phyloP scores from a whole-genome alignment of 1,140 invertebrate genomes.

The Zaprionus inermis region DNA sequence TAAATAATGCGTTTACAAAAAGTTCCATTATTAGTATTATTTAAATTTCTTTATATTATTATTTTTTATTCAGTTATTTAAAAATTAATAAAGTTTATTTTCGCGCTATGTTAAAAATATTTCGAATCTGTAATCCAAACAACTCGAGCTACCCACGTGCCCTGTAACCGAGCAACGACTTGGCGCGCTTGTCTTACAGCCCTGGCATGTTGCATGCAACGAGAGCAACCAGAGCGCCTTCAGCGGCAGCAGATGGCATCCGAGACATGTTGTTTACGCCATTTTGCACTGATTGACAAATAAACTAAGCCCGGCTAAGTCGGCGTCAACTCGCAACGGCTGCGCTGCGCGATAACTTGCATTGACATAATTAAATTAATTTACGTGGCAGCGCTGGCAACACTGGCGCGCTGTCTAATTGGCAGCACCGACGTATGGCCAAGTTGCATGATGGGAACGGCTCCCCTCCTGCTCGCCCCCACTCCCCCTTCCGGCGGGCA shows the following conservation, averaged over 20 bases:
- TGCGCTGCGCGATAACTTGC: slow-evolving; percentile 73
- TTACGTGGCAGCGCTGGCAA: slow-evolving; percentile 68
- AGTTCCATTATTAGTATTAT: too few species aligned
- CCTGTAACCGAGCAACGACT: slow-evolving; percentile 13
- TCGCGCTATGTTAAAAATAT: neutral
- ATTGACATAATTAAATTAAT: slow-evolving; percentile 83
- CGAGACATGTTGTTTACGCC: slow-evolving; percentile 74
- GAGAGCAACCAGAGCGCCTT: slow-evolving; percentile 28
- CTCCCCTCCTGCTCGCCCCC: too few species aligned
- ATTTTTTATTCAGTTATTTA: neutral
- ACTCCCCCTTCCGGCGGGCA: neutral
- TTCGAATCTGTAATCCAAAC: neutral
- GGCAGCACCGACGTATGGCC: slow-evolving; percentile 76
- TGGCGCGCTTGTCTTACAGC: slow-evolving; percentile 33
- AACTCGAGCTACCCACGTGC: neutral
- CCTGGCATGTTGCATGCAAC: slow-evolving; percentile 64
- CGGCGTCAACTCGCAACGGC: slow-evolving; percentile 32
- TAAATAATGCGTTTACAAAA: too few species aligned
- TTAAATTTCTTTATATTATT: too few species aligned
- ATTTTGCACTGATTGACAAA: slow-evolving; percentile 78
- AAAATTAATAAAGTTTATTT: neutral
- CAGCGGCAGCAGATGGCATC: slow-evolving; percentile 26
- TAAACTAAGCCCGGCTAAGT: slow-evolving; percentile 72
- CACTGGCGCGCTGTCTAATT: slow-evolving; percentile 73
- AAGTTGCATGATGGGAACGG: slow-evolving; percentile 52